phyloP scores from a whole-genome alignment of 2,113 vertebrate genomes.

The Toxotes jaculatrix region DNA sequence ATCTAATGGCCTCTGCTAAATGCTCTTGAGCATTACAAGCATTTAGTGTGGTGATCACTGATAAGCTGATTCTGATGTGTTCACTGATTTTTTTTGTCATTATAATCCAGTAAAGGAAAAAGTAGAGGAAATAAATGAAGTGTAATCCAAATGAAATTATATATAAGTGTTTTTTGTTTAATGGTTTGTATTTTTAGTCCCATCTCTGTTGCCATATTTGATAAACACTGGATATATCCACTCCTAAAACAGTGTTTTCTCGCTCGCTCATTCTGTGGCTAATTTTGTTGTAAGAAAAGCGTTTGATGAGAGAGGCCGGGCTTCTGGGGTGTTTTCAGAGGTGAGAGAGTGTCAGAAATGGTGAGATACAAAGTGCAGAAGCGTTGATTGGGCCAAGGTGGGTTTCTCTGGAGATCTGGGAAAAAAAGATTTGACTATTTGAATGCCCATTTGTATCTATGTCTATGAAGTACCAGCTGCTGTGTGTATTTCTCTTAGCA shows the following conservation, averaged over 20 bases:
- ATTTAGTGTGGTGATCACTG: conserved; percentile 39
- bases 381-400: conserved; percentile 65
- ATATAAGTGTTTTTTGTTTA: conserved; percentile 6
- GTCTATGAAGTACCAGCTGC: conserved; percentile 15
- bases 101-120: conserved; percentile 23
- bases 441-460: conserved; percentile 34
- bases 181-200: conserved; percentile 22
- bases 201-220: conserved; percentile 1
- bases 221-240: conserved; percentile 16
- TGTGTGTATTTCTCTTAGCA: conserved; percentile 12
- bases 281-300: conserved; percentile 55
- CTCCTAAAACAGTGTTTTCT: conserved; percentile 21
- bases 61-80: conserved; percentile 14
- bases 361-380: conserved; percentile 55
- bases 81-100: conserved; percentile 19
- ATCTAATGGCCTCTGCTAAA: conserved; percentile 62
- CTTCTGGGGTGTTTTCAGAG: conserved; percentile 41
- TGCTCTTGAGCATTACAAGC: conserved; percentile 39
- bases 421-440: conserved; percentile 38
- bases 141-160: conserved; percentile 18
- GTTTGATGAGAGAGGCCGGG: conserved; percentile 32
- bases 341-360: conserved; percentile 61
- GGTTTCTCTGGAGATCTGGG: conserved; percentile 21
- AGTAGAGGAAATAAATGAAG: conserved; percentile 10
- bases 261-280: conserved; percentile 10